These are phyloP conservation scores for Xiphorhynchus elegans DNA, from an alignment of 2,113 vertebrate genomes.

Conservation along the genomic window DNA sequence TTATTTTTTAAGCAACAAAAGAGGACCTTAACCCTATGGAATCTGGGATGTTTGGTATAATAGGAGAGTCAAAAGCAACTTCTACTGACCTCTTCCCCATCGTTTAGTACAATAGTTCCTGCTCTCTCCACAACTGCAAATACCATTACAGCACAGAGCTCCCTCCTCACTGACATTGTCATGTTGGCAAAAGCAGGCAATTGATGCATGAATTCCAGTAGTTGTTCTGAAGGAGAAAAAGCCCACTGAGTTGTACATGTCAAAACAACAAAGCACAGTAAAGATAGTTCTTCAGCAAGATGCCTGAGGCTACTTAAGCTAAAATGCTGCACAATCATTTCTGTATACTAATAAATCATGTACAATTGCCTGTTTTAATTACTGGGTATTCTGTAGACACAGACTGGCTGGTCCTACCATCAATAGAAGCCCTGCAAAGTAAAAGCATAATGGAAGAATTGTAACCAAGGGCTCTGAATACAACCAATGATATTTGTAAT, in stretches of 20 bases:
- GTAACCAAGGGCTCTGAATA: background rate
- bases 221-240: slow-evolving; percentile 87
- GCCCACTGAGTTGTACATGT: slow-evolving; percentile 20
- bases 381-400: slow-evolving; percentile 20
- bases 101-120: slow-evolving; percentile 94
- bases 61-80: background rate
- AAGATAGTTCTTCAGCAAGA: slow-evolving; percentile 45
- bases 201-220: slow-evolving; percentile 99
- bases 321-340: slow-evolving; percentile 40
- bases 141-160: slow-evolving; percentile 98
- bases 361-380: slow-evolving; percentile 50
- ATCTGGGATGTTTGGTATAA: background rate
- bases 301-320: slow-evolving; percentile 4
- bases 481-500: background rate
- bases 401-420: background rate
- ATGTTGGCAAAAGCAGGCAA: slow-evolving; percentile 97
- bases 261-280: slow-evolving; percentile 45
- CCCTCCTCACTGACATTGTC: slow-evolving; percentile 97
- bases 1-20: background rate
- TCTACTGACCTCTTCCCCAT: slow-evolving; percentile 94
- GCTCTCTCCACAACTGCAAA: slow-evolving; percentile 97
- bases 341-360: slow-evolving; percentile 42
- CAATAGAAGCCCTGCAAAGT: slow-evolving; percentile 18
- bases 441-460: slow-evolving; percentile 35
- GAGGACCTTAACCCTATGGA: background rate